Conservation (phyloP, 1,140 invertebrate species). For the Scaptomyza montana region DNA sequence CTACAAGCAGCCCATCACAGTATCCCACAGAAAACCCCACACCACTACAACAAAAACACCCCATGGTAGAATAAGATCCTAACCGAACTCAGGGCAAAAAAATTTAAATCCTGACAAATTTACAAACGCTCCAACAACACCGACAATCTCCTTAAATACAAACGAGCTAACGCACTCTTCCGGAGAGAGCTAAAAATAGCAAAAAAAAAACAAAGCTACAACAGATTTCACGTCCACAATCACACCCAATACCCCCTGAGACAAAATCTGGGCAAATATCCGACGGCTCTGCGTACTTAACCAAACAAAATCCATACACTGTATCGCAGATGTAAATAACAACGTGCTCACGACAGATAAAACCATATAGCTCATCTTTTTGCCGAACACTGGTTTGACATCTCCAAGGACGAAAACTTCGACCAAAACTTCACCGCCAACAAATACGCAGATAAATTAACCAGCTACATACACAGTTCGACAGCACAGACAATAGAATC, state of each 20-base stretch:
- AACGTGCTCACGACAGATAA: not conserved
- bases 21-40: not conserved
- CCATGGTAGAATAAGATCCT: constrained; percentile 1
- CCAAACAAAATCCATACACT: constrained; percentile 5
- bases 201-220: too few species aligned
- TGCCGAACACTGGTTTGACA: constrained; percentile 12
- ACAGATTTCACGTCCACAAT: constrained; percentile 7
- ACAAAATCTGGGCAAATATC: constrained; percentile 14
- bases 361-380: constrained; percentile 1
- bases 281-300: constrained; percentile 12
- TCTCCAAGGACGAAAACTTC: constrained; percentile 14
- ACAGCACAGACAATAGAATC: too few species aligned
- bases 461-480: too few species aligned
- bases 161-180: constrained; percentile 1
- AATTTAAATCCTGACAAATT: not conserved
- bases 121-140: not conserved
- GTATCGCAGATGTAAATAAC: not conserved
- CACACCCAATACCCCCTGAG: not conserved
- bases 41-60: not conserved
- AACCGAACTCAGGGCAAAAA: not conserved
- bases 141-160: not conserved
- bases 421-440: too few species aligned
- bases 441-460: too few species aligned
- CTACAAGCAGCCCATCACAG: not conserved
- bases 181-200: constrained; percentile 2